These are phyloP conservation scores for Panulirus ornatus DNA, from an alignment of 1,140 invertebrate genomes.

Conservation along the genomic window DNA sequence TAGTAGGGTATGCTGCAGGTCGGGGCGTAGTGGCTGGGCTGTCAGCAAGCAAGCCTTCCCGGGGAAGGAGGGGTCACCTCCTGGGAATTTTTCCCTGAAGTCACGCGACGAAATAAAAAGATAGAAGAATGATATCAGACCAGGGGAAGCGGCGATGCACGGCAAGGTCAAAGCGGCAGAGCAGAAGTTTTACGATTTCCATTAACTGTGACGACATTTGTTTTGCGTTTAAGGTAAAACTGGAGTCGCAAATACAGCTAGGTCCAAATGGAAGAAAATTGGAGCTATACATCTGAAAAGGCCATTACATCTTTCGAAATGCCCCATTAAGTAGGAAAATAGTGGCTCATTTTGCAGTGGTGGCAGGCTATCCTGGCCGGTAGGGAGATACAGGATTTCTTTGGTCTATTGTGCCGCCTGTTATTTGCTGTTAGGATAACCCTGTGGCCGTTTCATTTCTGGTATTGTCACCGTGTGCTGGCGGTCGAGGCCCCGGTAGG, in stretches of 20 bases:
- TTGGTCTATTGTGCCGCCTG: background rate
- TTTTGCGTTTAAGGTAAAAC: background rate
- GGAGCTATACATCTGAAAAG: constrained; percentile 30
- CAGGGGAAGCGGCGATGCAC: too few relatives aligned
- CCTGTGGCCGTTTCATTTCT: background rate
- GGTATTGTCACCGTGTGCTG: background rate
- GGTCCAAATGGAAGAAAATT: constrained; percentile 25
- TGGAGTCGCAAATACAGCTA: background rate
- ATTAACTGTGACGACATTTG: background rate
- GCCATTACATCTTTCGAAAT: constrained; percentile 35
- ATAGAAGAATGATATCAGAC: too few relatives aligned
- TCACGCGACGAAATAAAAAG: too few relatives aligned
- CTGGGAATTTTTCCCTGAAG: too few relatives aligned
- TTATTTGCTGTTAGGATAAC: background rate
- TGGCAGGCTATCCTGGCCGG: constrained; percentile 2
- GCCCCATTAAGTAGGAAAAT: constrained; percentile 39
- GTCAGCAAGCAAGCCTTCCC: too few relatives aligned
- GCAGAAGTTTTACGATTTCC: too few relatives aligned
- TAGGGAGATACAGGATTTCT: background rate
- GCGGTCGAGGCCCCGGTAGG: background rate
- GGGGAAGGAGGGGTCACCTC: too few relatives aligned
- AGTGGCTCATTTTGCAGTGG: constrained; percentile 26
- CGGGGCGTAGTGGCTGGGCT: too few relatives aligned
- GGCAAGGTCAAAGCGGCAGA: too few relatives aligned
- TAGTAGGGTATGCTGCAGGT: too few relatives aligned